A percentile compares a stretch with the other conserved stretches of the same genome.
These are phyloP conservation scores for Dicrurus megarhynchus DNA, from an alignment of 2,113 vertebrate genomes.

Conservation along the genomic window DNA sequence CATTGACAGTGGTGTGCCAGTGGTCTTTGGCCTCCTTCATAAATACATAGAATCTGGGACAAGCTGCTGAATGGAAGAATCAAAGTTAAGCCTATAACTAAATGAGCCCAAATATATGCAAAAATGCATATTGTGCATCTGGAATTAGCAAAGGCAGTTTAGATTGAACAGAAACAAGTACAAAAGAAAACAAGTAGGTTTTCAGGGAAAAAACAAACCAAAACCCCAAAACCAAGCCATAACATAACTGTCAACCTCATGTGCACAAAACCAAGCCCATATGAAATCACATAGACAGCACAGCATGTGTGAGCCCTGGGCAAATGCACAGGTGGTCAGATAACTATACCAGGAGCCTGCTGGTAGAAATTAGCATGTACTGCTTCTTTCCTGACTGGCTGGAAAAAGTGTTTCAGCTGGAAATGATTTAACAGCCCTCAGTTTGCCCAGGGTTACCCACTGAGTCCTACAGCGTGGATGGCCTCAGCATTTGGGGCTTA, in stretches of 20 bases:
- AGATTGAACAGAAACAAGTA: neutral
- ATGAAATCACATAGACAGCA: neutral
- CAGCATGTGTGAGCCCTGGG: neutral
- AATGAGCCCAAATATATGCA: neutral
- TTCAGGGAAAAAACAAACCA: neutral
- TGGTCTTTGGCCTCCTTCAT: neutral
- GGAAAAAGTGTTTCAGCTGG: neutral
- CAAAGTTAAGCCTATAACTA: neutral
- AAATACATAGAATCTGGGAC: neutral
- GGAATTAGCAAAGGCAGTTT: neutral
- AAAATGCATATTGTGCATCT: neutral
- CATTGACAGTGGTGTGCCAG: neutral
- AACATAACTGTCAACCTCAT: neutral
- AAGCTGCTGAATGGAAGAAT: neutral
- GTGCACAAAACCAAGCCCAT: neutral
- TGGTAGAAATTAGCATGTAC: neutral
- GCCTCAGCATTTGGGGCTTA: neutral
- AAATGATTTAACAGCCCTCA: neutral
- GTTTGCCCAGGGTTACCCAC: neutral
- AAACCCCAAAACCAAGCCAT: neutral
- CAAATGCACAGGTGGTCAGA: neutral
- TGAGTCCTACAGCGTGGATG: neutral
- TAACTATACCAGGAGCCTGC: neutral
- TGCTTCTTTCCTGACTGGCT: neutral
- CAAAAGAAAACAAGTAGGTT: neutral